A percentile compares a stretch with the other conserved stretches of the same genome.
Evolutionary conservation across 1,140 invertebrate species (phyloP).

Genomic region (Plectrocnemia conspersa): DNA sequence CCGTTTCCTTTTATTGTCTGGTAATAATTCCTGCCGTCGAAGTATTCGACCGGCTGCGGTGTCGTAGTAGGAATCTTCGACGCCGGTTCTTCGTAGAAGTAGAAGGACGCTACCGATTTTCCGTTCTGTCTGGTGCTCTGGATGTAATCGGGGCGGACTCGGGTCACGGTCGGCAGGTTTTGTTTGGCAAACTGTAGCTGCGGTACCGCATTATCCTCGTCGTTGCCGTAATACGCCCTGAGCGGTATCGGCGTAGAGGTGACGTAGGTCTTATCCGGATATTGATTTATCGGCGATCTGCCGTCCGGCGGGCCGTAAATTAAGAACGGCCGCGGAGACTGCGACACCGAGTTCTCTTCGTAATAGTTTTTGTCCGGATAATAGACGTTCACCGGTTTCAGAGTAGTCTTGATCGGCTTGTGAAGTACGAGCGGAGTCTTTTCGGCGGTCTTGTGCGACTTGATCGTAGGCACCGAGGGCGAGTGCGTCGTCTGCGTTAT

Average conservation of each 20-base stretch:
- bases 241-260: constrained; percentile 57
- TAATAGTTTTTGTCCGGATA: constrained; percentile 43
- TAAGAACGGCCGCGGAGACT: constrained; percentile 48
- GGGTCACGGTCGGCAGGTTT: constrained; percentile 20
- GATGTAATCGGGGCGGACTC: constrained; percentile 40
- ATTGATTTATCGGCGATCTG: constrained; percentile 39
- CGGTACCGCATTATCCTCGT: constrained; percentile 51
- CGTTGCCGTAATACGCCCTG: constrained; percentile 56
- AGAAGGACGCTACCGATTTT: constrained; percentile 52
- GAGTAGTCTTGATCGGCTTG: constrained; percentile 45
- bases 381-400: constrained; percentile 43
- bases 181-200: constrained; percentile 43
- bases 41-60: constrained; percentile 42
- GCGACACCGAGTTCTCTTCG: constrained; percentile 43
- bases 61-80: constrained; percentile 41
- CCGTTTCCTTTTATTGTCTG: constrained; percentile 42
- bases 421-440: constrained; percentile 34
- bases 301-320: constrained; percentile 47
- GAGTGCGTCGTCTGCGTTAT: constrained; percentile 46
- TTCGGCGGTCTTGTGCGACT: constrained; percentile 41
- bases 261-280: constrained; percentile 37
- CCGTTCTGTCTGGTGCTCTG: constrained; percentile 43
- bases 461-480: constrained; percentile 40
- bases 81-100: constrained; percentile 55
- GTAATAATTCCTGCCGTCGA: constrained; percentile 49